Conservation (phyloP, 2,888 invertebrate species). For the Anodontia alba region DNA sequence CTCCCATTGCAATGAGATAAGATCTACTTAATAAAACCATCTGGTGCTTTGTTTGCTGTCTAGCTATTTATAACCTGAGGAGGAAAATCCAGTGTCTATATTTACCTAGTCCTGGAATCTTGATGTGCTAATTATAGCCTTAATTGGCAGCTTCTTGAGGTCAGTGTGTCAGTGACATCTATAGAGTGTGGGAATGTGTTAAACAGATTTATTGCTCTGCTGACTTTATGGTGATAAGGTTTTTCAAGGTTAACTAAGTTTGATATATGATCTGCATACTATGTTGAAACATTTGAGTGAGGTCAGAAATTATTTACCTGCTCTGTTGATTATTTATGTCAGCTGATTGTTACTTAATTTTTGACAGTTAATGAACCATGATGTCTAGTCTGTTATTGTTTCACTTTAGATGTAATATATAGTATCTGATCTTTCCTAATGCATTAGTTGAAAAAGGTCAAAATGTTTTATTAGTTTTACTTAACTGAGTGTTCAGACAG, state of each 20-base stretch:
- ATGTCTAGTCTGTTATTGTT: neutral
- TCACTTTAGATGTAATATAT: too few relatives aligned
- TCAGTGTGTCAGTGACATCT: slow-evolving; percentile 57
- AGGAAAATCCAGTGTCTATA: slow-evolving; percentile 36
- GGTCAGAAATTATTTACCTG: neutral
- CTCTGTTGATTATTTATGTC: neutral
- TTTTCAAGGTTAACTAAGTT: slow-evolving; percentile 41
- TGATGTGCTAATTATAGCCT: slow-evolving; percentile 52
- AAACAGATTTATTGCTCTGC: slow-evolving; percentile 48
- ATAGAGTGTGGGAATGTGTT: slow-evolving; percentile 32
- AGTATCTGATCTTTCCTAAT: too few relatives aligned
- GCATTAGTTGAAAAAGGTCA: too few relatives aligned
- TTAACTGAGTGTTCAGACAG: too few relatives aligned
- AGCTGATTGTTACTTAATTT: neutral
- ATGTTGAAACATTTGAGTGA: neutral
- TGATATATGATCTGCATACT: slow-evolving; percentile 18
- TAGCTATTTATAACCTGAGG: slow-evolving; percentile 23
- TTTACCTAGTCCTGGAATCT: slow-evolving; percentile 9
- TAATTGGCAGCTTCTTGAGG: slow-evolving; percentile 46
- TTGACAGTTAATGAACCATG: neutral
- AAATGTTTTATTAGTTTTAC: too few relatives aligned
- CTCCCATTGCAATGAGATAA: neutral
- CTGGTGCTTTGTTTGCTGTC: slow-evolving; percentile 40
- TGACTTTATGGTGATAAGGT: slow-evolving; percentile 40
- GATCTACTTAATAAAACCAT: slow-evolving; percentile 29